phyloP scores from a whole-genome alignment of 2,888 invertebrate species.

The Hirtodrosophila trivittata region DNA sequence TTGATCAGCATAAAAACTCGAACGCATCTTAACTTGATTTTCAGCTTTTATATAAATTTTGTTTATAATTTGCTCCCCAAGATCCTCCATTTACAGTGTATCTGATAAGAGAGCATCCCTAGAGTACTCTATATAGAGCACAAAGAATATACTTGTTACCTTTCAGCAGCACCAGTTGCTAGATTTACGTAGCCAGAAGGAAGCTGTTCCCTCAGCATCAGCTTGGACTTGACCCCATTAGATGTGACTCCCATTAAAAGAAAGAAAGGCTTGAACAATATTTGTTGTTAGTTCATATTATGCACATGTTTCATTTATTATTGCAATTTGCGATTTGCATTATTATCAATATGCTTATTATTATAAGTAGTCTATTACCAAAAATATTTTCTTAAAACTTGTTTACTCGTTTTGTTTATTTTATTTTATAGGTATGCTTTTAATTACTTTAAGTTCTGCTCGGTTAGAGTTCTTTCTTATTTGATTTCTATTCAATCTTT shows the following conservation, averaged over 20 bases:
- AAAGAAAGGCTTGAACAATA: too few species aligned
- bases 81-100: too few species aligned
- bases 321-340: constrained; percentile 69
- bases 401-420: constrained; percentile 67
- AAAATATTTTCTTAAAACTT: constrained; percentile 82
- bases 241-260: too few species aligned
- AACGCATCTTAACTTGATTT: not conserved
- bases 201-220: too few species aligned
- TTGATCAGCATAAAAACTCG: not conserved
- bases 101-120: too few species aligned
- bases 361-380: constrained; percentile 78
- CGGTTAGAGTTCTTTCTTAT: constrained; percentile 36
- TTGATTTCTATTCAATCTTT: constrained; percentile 5
- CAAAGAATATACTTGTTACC: too few species aligned
- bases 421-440: constrained; percentile 57
- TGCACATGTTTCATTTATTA: constrained; percentile 77
- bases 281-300: constrained; percentile 70
- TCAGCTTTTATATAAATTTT: too few species aligned
- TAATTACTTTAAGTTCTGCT: constrained; percentile 70
- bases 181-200: too few species aligned
- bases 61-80: too few species aligned
- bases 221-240: too few species aligned
- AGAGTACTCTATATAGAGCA: too few species aligned
- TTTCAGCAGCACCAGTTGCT: too few species aligned
- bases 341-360: constrained; percentile 69